These are phyloP conservation scores for Atherinosoma microstoma DNA, from an alignment of 2,797 vertebrate genomes.

Conservation along the genomic window DNA sequence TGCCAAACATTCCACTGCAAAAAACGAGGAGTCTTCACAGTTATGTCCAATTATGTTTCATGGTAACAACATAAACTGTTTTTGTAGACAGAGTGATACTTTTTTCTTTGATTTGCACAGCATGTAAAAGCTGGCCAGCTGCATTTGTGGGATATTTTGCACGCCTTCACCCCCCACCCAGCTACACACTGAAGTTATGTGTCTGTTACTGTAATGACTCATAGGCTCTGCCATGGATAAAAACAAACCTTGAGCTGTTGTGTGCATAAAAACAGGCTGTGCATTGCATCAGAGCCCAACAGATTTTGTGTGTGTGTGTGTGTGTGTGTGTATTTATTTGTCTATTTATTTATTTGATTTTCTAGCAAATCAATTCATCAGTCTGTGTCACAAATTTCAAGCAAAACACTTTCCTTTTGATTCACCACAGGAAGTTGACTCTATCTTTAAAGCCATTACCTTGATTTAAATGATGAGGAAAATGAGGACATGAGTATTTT, in stretches of 20 bases:
- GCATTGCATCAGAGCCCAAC: background rate
- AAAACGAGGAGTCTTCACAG: slow-evolving; percentile 2
- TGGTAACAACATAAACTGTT: slow-evolving; percentile 2
- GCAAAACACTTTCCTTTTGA: background rate
- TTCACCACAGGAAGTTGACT: background rate
- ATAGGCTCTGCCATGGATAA: slow-evolving; percentile 32
- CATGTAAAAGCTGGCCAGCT: slow-evolving; percentile 7
- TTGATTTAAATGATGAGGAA: background rate
- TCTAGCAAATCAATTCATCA: no score
- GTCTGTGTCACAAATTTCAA: no score
- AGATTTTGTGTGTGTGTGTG: no score
- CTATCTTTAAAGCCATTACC: background rate
- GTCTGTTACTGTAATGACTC: slow-evolving; percentile 45
- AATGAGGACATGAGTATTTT: background rate
- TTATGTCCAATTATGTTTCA: background rate
- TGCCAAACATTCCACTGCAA: background rate
- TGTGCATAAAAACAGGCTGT: background rate
- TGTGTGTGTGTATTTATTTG: no score
- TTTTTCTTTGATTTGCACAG: slow-evolving; percentile 17
- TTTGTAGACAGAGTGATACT: background rate
- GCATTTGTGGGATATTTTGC: slow-evolving; percentile 14
- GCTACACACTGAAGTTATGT: slow-evolving; percentile 23
- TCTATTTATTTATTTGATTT: no score
- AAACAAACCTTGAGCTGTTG: slow-evolving; percentile 33
- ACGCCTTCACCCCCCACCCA: slow-evolving; percentile 14